Evolutionary conservation across 2,888 invertebrate species (phyloP).

Genomic region (Temnothorax rugatulus): DNA sequence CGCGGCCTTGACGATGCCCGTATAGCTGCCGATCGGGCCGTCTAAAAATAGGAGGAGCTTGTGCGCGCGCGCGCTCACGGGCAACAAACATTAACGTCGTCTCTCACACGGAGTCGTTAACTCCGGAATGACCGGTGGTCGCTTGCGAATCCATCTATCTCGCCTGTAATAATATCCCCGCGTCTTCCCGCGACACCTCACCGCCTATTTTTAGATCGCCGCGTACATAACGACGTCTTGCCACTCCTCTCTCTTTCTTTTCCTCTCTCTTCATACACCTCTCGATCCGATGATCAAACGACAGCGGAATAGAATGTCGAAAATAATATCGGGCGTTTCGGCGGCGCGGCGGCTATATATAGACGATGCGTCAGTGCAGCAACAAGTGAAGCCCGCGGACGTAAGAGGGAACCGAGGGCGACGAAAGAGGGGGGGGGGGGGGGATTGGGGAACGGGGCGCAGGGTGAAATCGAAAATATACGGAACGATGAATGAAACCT

Average conservation of each 20-base stretch:
- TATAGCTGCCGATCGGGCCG: conserved; percentile 67
- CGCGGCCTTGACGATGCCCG: conserved; percentile 82
- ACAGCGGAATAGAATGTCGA: conserved; percentile 42
- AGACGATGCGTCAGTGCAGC: conserved; percentile 59
- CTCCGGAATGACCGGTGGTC: conserved; percentile 74
- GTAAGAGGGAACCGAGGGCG: conserved; percentile 11
- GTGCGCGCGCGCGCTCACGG: conserved; percentile 67
- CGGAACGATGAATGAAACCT: conserved; percentile 74
- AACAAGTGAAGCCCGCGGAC: conserved; percentile 66
- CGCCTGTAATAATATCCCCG: conserved; percentile 68
- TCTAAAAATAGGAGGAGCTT: conserved; percentile 70
- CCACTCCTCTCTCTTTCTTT: not conserved
- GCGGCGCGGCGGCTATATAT: conserved; percentile 27
- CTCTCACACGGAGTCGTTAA: conserved; percentile 81
- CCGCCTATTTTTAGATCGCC: conserved; percentile 29
- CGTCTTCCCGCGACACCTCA: conserved; percentile 26
- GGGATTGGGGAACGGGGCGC: conserved; percentile 27
- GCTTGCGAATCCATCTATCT: conserved; percentile 79
- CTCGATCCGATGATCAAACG: conserved; percentile 28
- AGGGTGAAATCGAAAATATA: conserved; percentile 70
- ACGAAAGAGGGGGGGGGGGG: not conserved
- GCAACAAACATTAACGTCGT: conserved; percentile 81
- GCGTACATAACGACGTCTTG: not conserved
- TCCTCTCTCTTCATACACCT: conserved; percentile 9
- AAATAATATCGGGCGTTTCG: conserved; percentile 48